Evolutionary conservation across 2,797 vertebrate species (phyloP), one percentile per base, ranked within the genome.

Genomic region (Melanotaenia pygmaea): DNA sequence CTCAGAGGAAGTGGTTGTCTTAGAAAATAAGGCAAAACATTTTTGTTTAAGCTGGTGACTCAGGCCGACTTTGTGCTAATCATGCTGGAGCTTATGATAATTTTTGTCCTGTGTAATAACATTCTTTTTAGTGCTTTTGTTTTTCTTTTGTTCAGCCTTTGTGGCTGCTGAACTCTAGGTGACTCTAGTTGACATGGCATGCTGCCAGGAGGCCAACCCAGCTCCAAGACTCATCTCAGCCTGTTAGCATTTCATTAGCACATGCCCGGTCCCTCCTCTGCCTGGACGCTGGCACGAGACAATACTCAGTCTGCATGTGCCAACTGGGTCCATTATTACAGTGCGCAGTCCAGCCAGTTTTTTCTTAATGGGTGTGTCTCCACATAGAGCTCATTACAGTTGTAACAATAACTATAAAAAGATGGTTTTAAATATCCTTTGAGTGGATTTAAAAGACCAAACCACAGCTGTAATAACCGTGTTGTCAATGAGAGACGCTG

Each of bases 171-270:
- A 88, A 90, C 85, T 89, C 72, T 79, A 43, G 72, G 82, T 86
- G 88, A 86, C 87, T 86, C 74, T 68, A 54, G 76, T 64, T 72
- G 77, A 73, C 64, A 28, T 87, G 91, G 88, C 86, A 20, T 1
- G 7, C 18, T 67, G 86, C 85, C 88, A 91, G 79, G 79, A 58
- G 77, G 77, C 79, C 84, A 74, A 76, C 61, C 64, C 11, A 70
- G 76, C 86, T 80, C 83, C 69, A 32, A 64, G 80, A 67, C 85
- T 85, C 72, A 69, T 87, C 81, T 30, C 81, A 74, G 84, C 67
- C 79, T 75, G 82, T 92, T 91, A 88, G 82, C 85, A 61, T 89
- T 85, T 90, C 82, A 82, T 88, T 86, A 87, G 83, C 89, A 84
- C 84, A 80, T 86, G 86, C 70, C 57, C 11, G 10, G 30, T 78